A percentile compares a stretch with the other conserved stretches of the same genome.
These are phyloP conservation scores for Tetramorium bicarinatum DNA, from an alignment of 2,888 invertebrate species.

Conservation along the genomic window DNA sequence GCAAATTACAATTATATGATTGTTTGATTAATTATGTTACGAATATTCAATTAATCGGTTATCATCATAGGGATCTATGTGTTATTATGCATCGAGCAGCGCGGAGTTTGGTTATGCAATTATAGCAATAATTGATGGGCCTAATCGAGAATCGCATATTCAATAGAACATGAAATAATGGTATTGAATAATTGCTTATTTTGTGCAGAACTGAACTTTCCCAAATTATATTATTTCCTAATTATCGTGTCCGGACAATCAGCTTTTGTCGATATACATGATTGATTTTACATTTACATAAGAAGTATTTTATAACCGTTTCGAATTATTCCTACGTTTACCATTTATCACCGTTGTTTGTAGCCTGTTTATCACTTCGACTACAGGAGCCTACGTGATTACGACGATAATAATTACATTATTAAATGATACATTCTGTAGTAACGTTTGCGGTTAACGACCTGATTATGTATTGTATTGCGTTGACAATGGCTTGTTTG, in stretches of 20 bases:
- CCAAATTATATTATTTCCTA: not conserved
- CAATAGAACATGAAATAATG: conserved; percentile 7
- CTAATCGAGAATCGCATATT: conserved; percentile 42
- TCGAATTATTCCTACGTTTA: conserved; percentile 12
- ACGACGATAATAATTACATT: conserved; percentile 29
- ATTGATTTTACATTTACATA: not conserved
- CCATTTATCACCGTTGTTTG: conserved; percentile 11
- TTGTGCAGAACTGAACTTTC: not conserved
- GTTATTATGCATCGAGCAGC: conserved; percentile 55
- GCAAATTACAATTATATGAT: conserved; percentile 25
- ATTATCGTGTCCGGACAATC: conserved; percentile 1
- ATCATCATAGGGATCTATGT: conserved; percentile 32
- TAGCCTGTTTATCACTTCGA: conserved; percentile 20
- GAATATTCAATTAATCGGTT: conserved; percentile 28
- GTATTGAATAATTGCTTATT: conserved; percentile 30
- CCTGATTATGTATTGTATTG: conserved; percentile 22
- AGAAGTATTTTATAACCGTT: not conserved
- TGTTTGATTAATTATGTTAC: conserved; percentile 20
- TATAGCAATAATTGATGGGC: conserved; percentile 41
- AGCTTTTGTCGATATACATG: not conserved
- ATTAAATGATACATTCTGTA: not conserved
- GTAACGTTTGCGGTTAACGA: conserved; percentile 27
- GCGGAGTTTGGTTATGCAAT: conserved; percentile 43
- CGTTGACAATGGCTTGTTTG: conserved; percentile 2
- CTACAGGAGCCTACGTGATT: conserved; percentile 8